These are phyloP conservation scores for Leptinotarsa defecta DNA, from an alignment of 1,140 invertebrate species.

Conservation along the genomic window DNA sequence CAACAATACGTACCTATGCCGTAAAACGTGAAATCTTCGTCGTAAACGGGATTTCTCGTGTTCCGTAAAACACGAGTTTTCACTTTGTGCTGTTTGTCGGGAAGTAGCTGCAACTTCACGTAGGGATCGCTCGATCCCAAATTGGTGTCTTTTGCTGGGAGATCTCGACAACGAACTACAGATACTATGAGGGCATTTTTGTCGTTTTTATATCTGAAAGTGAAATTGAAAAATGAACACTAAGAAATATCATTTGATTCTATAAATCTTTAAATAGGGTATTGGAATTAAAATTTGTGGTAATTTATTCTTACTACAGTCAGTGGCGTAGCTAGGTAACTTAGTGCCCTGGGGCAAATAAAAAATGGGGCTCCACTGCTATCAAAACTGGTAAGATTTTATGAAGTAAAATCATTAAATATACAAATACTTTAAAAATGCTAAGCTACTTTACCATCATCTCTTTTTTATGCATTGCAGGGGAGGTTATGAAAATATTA, in stretches of 20 bases:
- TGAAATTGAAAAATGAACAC: neutral
- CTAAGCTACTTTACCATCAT: too few relatives aligned
- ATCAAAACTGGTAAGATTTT: too few relatives aligned
- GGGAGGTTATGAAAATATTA: too few relatives aligned
- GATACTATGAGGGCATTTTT: conserved; percentile 90
- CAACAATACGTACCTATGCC: conserved; percentile 65
- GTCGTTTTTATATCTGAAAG: conserved; percentile 77
- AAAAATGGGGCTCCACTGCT: too few relatives aligned
- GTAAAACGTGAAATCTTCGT: conserved; percentile 97
- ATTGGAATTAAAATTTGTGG: too few relatives aligned
- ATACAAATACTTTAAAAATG: too few relatives aligned
- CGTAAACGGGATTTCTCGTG: conserved; percentile 90
- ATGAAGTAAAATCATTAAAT: too few relatives aligned
- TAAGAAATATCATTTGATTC: neutral
- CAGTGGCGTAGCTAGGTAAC: too few relatives aligned
- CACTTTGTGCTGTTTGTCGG: conserved; percentile 93
- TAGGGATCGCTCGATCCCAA: conserved; percentile 81
- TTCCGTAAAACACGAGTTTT: conserved; percentile 93
- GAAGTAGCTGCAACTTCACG: conserved; percentile 90
- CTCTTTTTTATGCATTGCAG: too few relatives aligned
- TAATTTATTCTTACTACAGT: too few relatives aligned
- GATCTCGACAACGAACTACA: conserved; percentile 82
- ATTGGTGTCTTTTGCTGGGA: conserved; percentile 79
- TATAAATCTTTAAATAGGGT: too few relatives aligned
- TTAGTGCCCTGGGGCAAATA: too few relatives aligned